Evolutionary conservation across 2,113 vertebrate genomes (phyloP), one percentile per base, ranked within the genome.

Genomic region (Alligator mississippiensis): DNA sequence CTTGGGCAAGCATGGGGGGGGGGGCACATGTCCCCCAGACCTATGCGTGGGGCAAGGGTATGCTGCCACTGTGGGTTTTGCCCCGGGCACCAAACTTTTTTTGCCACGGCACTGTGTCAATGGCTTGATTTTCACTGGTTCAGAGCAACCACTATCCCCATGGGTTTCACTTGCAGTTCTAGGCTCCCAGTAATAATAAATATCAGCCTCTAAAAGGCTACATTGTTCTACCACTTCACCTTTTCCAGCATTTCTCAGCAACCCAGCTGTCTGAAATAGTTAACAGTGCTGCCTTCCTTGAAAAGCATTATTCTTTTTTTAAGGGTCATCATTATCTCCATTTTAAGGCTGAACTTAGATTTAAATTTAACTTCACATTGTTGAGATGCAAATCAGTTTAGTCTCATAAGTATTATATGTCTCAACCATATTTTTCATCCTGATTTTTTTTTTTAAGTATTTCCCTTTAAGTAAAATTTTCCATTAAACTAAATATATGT

Each of bases 401-500:
- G 80, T 77, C 82, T 96, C 79, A 55, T 93, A 95, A 94, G 87
- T 75, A 86, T 80, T 93, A 80, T 93, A 80, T 89, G 85, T 76
- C 77, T 92, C 92, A 96, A 82, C 38, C 27, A 21, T 93, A 97
- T 95, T 95, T 96, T 95, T 95, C 77, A 91, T 92, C 28, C 74
- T 79, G 18, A 90, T 93, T 84, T 86, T 12, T 15, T 15, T 81
- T 85, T 63, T 18, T 4, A 86, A 90, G 61, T 58, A n/a, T 92
- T 95, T 83, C 61, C 47, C 86, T 94, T 94, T 92, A 89, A 96
- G 87, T 93, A 94, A 58, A 63, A 95, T 92, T 96, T 85, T 61
- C 82, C 70, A 96, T 97, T 97, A 95, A 96, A 94, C 62, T 95
- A 93, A 97, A 97, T 97, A 95, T 90, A 95, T 91, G 92, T 94